These are phyloP conservation scores for Pterobdella sp. DNA, from an alignment of 2,888 invertebrate species.

Conservation along the genomic window DNA sequence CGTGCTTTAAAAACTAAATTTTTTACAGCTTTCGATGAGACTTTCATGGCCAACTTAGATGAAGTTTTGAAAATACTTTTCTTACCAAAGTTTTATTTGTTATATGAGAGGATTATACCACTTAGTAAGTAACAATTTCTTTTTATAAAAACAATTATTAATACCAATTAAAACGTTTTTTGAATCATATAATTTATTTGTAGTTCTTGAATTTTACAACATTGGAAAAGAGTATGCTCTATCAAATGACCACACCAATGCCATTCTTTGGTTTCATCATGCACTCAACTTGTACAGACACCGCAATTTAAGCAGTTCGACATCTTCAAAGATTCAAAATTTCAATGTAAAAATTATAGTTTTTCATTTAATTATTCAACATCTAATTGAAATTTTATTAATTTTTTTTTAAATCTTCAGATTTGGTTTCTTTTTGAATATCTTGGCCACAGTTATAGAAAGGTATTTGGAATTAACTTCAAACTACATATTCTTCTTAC, in stretches of 20 bases:
- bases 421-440: background rate
- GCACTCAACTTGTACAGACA: background rate
- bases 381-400: too few species aligned
- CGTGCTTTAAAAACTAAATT: background rate
- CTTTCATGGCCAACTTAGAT: background rate
- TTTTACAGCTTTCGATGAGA: background rate
- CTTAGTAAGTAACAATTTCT: too few species aligned
- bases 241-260: background rate
- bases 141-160: too few species aligned
- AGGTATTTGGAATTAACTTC: too few species aligned
- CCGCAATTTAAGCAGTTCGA: background rate
- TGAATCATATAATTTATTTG: too few species aligned
- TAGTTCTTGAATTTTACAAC: conserved; percentile 3
- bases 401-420: too few species aligned
- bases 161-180: too few species aligned
- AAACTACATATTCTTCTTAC: too few species aligned
- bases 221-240: background rate
- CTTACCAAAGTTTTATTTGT: background rate
- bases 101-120: background rate
- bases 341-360: background rate
- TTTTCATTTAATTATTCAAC: too few species aligned
- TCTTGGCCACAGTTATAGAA: background rate
- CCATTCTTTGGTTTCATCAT: background rate
- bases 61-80: background rate
- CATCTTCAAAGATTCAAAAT: background rate